Evolutionary conservation across 2,797 vertebrate genomes (phyloP).

Genomic region (Ceyx erithaca): DNA sequence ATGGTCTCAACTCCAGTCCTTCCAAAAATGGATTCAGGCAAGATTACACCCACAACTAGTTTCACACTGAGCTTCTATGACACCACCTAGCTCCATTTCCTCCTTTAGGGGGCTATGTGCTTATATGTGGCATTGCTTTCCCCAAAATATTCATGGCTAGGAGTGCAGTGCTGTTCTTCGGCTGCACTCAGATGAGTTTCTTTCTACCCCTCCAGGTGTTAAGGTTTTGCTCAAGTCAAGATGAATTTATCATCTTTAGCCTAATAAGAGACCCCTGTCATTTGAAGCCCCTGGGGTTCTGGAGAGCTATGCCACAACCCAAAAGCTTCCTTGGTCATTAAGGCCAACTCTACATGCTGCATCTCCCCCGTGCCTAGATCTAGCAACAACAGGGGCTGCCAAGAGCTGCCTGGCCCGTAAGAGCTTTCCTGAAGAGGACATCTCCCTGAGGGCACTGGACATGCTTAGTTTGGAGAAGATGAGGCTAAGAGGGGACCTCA

Average conservation of each 20-base stretch:
- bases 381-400: neutral
- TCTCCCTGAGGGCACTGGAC: too few species aligned
- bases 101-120: neutral
- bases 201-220: neutral
- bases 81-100: neutral
- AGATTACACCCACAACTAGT: neutral
- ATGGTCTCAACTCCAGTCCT: neutral
- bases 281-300: neutral
- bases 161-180: neutral
- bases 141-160: neutral
- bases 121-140: neutral
- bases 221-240: constrained; percentile 2
- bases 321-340: neutral
- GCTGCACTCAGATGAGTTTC: neutral
- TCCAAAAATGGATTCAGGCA: neutral
- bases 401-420: neutral
- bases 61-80: neutral
- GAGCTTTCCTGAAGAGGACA: neutral
- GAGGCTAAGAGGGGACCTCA: too few species aligned
- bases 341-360: rapidly evolving
- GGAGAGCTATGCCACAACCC: neutral
- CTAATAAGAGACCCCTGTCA: neutral
- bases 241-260: neutral
- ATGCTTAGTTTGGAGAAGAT: too few species aligned
- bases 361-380: neutral